Conservation (phyloP, 1,140 invertebrate species). For the Calephelis nemesis region DNA sequence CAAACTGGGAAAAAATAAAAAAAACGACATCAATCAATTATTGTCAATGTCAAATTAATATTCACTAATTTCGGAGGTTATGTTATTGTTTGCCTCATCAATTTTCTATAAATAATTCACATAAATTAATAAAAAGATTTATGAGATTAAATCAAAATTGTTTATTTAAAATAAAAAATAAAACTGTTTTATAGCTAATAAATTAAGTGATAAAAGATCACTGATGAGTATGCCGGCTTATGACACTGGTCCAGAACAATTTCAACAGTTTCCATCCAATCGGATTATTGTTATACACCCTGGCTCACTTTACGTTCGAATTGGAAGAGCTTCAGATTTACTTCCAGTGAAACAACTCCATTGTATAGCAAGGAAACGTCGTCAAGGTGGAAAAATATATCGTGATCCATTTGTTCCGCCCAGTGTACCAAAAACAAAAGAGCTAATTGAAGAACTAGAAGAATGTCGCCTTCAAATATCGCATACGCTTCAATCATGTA, state of each 20-base stretch:
- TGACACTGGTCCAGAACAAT: slow-evolving; percentile 66
- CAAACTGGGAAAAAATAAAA: no score
- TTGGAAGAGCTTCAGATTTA: slow-evolving; percentile 93
- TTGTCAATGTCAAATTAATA: no score
- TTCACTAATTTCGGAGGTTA: neutral
- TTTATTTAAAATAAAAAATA: neutral
- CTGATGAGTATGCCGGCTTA: slow-evolving; percentile 61
- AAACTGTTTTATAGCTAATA: neutral
- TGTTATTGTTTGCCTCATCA: slow-evolving; percentile 1
- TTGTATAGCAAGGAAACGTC: slow-evolving; percentile 88
- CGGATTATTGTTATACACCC: slow-evolving; percentile 96
- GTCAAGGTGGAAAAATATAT: slow-evolving; percentile 80
- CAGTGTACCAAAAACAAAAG: slow-evolving; percentile 80
- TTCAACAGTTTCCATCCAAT: slow-evolving; percentile 85
- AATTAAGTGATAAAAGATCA: neutral
- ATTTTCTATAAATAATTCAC: neutral
- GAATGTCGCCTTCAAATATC: slow-evolving; percentile 90
- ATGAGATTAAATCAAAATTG: neutral
- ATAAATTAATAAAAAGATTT: neutral
- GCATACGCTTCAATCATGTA: slow-evolving; percentile 90
- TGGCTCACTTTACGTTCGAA: slow-evolving; percentile 92
- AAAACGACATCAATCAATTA: no score
- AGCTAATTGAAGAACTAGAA: slow-evolving; percentile 87
- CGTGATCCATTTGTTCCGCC: slow-evolving; percentile 84
- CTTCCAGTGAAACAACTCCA: slow-evolving; percentile 92